Conservation (phyloP, 2,797 vertebrate species). For the Moxostoma hubbsi region DNA sequence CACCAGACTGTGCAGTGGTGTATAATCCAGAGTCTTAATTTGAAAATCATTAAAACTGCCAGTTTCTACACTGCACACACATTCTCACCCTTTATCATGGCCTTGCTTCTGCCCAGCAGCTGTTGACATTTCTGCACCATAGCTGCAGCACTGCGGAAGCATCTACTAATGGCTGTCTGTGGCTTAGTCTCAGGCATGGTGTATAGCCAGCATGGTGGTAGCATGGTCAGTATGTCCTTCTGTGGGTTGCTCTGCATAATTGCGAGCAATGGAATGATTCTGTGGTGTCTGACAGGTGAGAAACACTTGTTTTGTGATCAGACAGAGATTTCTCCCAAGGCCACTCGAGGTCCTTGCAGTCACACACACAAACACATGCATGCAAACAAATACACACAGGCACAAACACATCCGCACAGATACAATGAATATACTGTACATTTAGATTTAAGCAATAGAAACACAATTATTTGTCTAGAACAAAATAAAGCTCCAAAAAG, state of each 20-base stretch:
- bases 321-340: constrained; percentile 70
- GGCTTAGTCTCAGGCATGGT: constrained; percentile 37
- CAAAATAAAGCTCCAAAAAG: too few relatives aligned
- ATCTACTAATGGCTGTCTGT: constrained; percentile 43
- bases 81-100: constrained; percentile 35
- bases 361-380: constrained; percentile 51
- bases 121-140: constrained; percentile 49
- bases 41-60: neutral
- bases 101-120: constrained; percentile 35
- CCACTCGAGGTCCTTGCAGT: constrained; percentile 57
- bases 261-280: constrained; percentile 70
- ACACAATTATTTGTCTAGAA: too few relatives aligned
- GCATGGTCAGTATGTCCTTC: too few relatives aligned
- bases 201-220: neutral
- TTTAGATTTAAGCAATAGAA: too few relatives aligned
- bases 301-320: constrained; percentile 70
- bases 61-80: constrained; percentile 7
- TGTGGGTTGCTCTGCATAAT: constrained; percentile 72
- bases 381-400: constrained; percentile 41
- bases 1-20: neutral
- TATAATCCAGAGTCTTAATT: neutral
- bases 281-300: constrained; percentile 80
- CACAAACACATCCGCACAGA: neutral
- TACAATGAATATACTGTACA: too few relatives aligned
- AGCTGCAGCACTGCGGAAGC: constrained; percentile 32